phyloP scores from a whole-genome alignment of 2,888 invertebrate species.

The Coremacera marginata region DNA sequence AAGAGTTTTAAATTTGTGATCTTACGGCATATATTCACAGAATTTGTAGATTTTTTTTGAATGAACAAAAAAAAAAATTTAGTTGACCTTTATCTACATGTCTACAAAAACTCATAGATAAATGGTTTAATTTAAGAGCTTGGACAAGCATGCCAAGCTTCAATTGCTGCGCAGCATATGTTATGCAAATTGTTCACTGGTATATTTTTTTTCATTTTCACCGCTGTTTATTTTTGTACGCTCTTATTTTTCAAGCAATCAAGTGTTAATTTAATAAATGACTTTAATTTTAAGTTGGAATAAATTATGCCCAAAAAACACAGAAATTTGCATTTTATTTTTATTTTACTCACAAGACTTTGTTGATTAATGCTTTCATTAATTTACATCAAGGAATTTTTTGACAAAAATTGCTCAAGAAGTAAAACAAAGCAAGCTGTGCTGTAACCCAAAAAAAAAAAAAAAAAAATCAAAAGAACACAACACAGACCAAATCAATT shows the following conservation, averaged over 20 bases:
- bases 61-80: too few species aligned
- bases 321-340: slow-evolving; percentile 11
- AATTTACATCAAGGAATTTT: slow-evolving; percentile 26
- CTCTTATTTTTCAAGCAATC: background rate
- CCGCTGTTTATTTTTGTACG: background rate
- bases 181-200: background rate
- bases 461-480: slow-evolving; percentile 6
- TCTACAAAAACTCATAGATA: background rate
- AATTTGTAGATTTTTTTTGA: too few species aligned
- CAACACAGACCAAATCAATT: background rate
- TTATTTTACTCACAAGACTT: background rate
- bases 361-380: slow-evolving; percentile 33
- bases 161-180: background rate
- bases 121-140: background rate
- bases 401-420: slow-evolving; percentile 26
- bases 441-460: background rate
- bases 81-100: too few species aligned
- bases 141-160: background rate
- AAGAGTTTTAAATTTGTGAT: too few species aligned
- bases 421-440: background rate
- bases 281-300: slow-evolving; percentile 34
- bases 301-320: slow-evolving; percentile 36
- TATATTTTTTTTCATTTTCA: background rate
- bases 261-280: slow-evolving; percentile 46
- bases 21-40: too few species aligned